Base-by-base conservation (phyloP, 2,113 vertebrate species). In the Struthidea cinerea region DNA sequence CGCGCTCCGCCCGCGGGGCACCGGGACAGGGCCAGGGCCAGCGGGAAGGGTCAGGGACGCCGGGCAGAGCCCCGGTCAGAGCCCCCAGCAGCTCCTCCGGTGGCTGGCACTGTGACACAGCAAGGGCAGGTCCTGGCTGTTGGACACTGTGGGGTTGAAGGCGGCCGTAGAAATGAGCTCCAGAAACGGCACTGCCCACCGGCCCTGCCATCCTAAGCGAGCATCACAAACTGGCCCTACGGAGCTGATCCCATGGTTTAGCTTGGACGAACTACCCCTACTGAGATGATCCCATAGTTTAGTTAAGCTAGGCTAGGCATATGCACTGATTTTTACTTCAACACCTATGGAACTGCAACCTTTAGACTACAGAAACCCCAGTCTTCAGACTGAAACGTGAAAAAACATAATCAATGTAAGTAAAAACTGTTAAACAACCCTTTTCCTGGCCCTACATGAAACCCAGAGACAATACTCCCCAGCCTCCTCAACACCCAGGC, bases 331-430 rank as follows among this genome's bases (percentile, higher is more conserved):
- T 79, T 19, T 57, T 4, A 28, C 46, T 37, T 20, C 59, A 41
- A 26, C 7, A 27, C 44, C 9, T 3, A 28, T 5, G n/a, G 6
- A 35, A 41, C 15, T 11, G 37, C 30, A 11, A 27, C 3, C 11
- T 56, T 41, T 3, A 16, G 18, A 16, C 24, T 15, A 52, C 5
- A 61, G n/a, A 13, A 69, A 37, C 7, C 11, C 7, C 35, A 15
- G 7, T 2, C 24, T 26, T 16, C 17, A 46, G 10, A 7, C 6
- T 9, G 17, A 35, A 18, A 37, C 0, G 4, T 1, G 6, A 16
- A 10, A 19, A 61, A 16, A 4, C 2, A 1, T 2, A 4, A 26
- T 4, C 13, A 35, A 7, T 0, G 1, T 1, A 41, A 10, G 39
- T 10, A 50, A 55, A 49, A 56, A 8, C 30, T 1, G 5, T 2